Base-by-base conservation (phyloP, 1,140 invertebrate genomes). In the Rhyacophila brunnea region DNA sequence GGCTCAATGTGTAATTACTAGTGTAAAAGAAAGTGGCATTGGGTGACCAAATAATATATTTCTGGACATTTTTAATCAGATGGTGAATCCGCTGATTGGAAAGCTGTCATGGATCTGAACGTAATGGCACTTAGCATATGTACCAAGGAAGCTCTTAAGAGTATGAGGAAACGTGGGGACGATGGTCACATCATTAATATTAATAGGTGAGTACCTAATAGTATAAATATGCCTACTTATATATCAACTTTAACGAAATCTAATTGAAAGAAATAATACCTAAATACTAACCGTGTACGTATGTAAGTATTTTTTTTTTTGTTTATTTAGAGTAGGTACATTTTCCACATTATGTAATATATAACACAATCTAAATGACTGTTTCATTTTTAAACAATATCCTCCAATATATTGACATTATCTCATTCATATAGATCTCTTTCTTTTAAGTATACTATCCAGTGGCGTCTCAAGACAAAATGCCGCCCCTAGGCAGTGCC, bases 101-200 rank as follows among this genome's bases (percentile, higher is more conserved):
- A 45, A 18, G 42, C 51, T 23, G 66, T 68, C 3, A 35, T 77
- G 5, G 66, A 74, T 15, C 67, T 71, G 0, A 87, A 88, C 69
- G 76, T 87, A 0, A 60, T 86, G 40, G 84, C 74, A 0, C 66
- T 83, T 1, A 68, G 73, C 28, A 74, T 83, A 42, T 83, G 81
- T 54, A 80, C 81, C 2, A 72, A 77, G 32, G 74, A 84, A 58
- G 77, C 82, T 4, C 71, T 87, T 0, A 74, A 76, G 51, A 72
- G 80, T 1, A 87, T 89, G 84, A 76, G 71, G 48, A 75, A 79
- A 49, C 72, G 78, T 13, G 67, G 74, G 11, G 74, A 85, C 5
- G 79, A 85, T 60, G 87, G 87, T 0, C 86, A 89, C 65, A 81
- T 87, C 53, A 80, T 88, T 48, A 80, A 85, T 54, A 77, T 88